Conservation (phyloP, 2,888 invertebrate genomes). For the Serripes groenlandicus region DNA sequence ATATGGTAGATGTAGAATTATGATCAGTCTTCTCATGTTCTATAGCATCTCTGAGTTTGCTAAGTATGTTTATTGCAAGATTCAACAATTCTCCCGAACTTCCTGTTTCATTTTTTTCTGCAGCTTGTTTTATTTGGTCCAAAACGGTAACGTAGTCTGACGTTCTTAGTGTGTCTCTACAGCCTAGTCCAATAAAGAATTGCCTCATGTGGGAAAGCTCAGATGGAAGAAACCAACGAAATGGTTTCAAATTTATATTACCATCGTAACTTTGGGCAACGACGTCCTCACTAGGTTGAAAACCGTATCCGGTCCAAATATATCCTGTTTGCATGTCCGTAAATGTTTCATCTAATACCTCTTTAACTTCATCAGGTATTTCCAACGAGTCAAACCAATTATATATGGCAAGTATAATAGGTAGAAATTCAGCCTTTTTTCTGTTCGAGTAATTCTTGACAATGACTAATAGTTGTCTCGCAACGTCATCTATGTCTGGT, state of each 20-base stretch:
- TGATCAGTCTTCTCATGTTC: neutral
- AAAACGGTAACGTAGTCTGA: neutral
- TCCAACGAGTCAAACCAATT: neutral
- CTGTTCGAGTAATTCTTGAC: neutral
- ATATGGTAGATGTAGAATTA: constrained; percentile 16
- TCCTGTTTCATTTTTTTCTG: neutral
- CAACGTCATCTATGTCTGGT: neutral
- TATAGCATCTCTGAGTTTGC: constrained; percentile 27
- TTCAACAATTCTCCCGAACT: neutral
- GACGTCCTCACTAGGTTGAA: constrained; percentile 17
- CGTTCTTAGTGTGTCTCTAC: neutral
- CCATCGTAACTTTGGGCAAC: constrained; percentile 2
- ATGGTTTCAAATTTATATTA: constrained; percentile 51
- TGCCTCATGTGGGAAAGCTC: constrained; percentile 30
- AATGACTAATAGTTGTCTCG: neutral
- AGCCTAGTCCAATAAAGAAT: constrained; percentile 41
- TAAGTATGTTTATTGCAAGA: constrained; percentile 29
- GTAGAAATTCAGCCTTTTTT: neutral
- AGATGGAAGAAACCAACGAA: constrained; percentile 40
- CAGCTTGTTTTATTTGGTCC: neutral
- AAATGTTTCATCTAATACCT: neutral
- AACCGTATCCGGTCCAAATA: constrained; percentile 50
- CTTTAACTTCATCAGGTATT: neutral
- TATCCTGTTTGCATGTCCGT: neutral
- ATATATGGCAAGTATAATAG: neutral